Base-by-base conservation (phyloP, 2,888 invertebrate species). In the Escarpia spicata region DNA sequence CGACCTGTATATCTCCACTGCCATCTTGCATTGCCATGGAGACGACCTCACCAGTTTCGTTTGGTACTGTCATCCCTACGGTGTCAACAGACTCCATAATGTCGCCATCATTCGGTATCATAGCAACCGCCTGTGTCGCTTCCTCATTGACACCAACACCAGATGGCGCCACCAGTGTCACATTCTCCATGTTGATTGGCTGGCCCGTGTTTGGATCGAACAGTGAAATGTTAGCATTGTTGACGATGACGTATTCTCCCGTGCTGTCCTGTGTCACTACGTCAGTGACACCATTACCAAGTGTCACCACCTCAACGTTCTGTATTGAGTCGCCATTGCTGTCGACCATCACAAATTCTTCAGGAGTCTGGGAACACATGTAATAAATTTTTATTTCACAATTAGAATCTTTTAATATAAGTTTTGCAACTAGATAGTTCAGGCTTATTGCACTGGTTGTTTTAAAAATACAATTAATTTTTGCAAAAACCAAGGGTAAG, bases 241-340 rank as follows among this genome's bases (percentile, higher is more conserved):
- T 75, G 75, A 75, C 75, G 19, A 75, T 75, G 75, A 75, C 75
- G 26, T 75, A 75, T 75, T 75, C 75, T 75, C 75, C 75, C 3
- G 75, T 75, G 75, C 26, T 75, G 75, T 75, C 75, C 75, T 75
- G 75, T n/a, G 75, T 75, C 75, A 75, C 75, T 75, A 75, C 75
- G 19, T 75, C 75, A 26, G 26, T 44, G 91, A 44, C 44, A 1
- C 37, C 91, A 91, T 91, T 44, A 91, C 91, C 91, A n/a, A 91
- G 60, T 31, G 89, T 60, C 75, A 91, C 44, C n/a, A 92, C 89
- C 92, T 91, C 91, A 9, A 92, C 91, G 37, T 92, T 91, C 90
- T 92, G 92, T 12, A 91, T 91, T n/a, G 91, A 52, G 45, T 91
- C 92, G 43, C 91, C 60, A 10, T 37, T 43, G 44, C 91, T 44